Percentiles rank a stretch among this genome's conserved stretches.
phyloP scores from a whole-genome alignment of 2,797 vertebrate genomes.

The Muscicapa comitata region DNA sequence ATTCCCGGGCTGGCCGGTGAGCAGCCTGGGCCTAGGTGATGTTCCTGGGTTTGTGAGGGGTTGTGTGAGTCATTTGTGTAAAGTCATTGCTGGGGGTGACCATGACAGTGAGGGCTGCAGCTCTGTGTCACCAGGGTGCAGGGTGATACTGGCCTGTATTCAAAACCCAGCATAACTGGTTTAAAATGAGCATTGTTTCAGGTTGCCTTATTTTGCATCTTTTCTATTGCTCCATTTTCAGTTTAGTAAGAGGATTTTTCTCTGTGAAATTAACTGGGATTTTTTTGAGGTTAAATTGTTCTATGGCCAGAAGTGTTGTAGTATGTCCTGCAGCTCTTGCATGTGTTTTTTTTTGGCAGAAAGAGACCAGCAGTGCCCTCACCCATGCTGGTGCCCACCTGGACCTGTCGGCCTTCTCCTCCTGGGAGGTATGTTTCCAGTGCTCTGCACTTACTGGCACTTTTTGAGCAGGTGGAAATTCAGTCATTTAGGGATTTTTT shows the following conservation, averaged over 20 bases:
- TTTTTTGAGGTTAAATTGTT: background rate
- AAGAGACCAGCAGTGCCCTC: slow-evolving; percentile 96
- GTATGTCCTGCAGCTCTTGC: background rate
- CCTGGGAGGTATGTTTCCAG: slow-evolving; percentile 88
- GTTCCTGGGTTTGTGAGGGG: background rate
- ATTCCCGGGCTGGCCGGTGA: slow-evolving; percentile 96
- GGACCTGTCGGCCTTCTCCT: slow-evolving; percentile 96
- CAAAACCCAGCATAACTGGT: fast-evolving
- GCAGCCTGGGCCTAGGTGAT: background rate
- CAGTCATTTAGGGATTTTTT: background rate
- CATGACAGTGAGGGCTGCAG: background rate
- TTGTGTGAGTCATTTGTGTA: fast-evolving
- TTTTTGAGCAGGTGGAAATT: background rate
- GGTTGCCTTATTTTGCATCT: background rate
- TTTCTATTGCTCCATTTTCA: fast-evolving
- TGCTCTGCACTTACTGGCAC: background rate
- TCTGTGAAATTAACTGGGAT: background rate
- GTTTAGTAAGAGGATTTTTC: background rate
- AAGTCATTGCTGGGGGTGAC: background rate
- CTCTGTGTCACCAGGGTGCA: background rate
- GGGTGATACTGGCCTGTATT: background rate
- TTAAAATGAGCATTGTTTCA: background rate
- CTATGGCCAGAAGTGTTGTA: background rate
- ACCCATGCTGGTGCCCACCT: slow-evolving; percentile 96
- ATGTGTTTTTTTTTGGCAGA: slow-evolving; percentile 71